These are phyloP conservation scores for Arion vulgaris DNA, from an alignment of 1,140 invertebrate genomes.

Conservation along the genomic window DNA sequence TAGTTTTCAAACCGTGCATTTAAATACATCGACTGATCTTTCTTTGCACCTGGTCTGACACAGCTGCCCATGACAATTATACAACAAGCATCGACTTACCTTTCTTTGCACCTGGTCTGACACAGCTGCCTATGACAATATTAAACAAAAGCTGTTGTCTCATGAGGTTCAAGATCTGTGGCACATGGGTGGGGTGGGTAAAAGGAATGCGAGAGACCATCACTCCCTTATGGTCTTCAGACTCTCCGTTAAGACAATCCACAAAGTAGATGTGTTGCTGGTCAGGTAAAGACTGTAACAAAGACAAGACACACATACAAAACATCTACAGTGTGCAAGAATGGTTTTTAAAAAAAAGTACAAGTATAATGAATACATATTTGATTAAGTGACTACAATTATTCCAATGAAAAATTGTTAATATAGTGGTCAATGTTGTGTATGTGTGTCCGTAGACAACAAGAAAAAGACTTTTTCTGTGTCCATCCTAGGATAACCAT, in stretches of 20 bases:
- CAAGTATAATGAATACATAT: no score
- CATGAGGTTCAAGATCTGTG: conserved; percentile 86
- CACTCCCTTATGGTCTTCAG: conserved; percentile 80
- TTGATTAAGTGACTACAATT: no score
- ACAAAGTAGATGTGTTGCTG: conserved; percentile 95
- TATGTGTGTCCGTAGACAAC: no score
- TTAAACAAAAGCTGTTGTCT: conserved; percentile 94
- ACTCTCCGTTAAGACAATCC: conserved; percentile 81
- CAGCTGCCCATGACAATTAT: conserved; percentile 91
- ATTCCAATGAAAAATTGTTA: no score
- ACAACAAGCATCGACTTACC: conserved; percentile 80
- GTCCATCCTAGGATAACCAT: no score
- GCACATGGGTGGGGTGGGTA: conserved; percentile 94
- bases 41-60: conserved; percentile 82
- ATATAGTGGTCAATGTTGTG: no score
- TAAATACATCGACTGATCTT: conserved; percentile 76
- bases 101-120: conserved; percentile 82
- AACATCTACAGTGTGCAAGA: no score
- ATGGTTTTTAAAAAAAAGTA: no score
- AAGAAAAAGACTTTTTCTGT: no score
- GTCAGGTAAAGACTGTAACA: conserved; percentile 85
- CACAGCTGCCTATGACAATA: conserved; percentile 88
- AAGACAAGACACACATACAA: no score
- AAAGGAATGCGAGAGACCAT: conserved; percentile 89
- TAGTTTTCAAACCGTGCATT: no score